phyloP scores from a whole-genome alignment of 92 coral and sea anemone genomes.

The Zoanthus sociatus region DNA sequence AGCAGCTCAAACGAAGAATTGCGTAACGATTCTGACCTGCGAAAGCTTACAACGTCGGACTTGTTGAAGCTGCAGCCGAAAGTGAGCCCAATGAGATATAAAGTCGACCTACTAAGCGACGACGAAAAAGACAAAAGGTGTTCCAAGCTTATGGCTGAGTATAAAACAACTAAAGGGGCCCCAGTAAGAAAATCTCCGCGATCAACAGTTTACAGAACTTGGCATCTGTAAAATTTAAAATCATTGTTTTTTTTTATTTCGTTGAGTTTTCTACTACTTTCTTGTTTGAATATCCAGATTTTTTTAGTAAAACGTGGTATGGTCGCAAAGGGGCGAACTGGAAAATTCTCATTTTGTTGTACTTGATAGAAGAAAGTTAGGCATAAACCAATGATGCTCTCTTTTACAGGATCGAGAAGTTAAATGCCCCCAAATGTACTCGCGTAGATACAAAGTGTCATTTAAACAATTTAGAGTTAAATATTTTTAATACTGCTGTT shows the following conservation, averaged over 20 bases:
- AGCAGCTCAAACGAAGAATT: slow-evolving; percentile 70
- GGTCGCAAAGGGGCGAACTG: background rate
- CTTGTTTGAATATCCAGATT: background rate
- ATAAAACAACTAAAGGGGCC: slow-evolving; percentile 76
- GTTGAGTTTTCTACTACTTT: background rate
- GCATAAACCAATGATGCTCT: no score
- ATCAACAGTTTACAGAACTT: slow-evolving; percentile 85
- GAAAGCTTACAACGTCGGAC: slow-evolving; percentile 71
- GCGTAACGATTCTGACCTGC: slow-evolving; percentile 63
- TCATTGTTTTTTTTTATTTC: background rate
- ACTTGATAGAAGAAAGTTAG: no score
- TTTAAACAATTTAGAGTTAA: no score
- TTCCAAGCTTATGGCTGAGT: slow-evolving; percentile 88
- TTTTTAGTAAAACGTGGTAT: background rate
- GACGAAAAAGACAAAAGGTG: slow-evolving; percentile 91
- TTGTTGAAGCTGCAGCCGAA: slow-evolving; percentile 61
- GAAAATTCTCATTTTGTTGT: background rate
- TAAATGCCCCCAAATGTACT: no score
- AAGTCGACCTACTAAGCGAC: slow-evolving; percentile 75
- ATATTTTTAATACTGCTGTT: no score
- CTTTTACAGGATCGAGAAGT: no score
- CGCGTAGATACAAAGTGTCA: no score
- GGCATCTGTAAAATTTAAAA: slow-evolving; percentile 67
- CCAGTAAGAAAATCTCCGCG: slow-evolving; percentile 61
- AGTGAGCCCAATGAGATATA: slow-evolving; percentile 71